phyloP scores from a whole-genome alignment of 2,113 vertebrate species.

The Ptilonorhynchus violaceus region DNA sequence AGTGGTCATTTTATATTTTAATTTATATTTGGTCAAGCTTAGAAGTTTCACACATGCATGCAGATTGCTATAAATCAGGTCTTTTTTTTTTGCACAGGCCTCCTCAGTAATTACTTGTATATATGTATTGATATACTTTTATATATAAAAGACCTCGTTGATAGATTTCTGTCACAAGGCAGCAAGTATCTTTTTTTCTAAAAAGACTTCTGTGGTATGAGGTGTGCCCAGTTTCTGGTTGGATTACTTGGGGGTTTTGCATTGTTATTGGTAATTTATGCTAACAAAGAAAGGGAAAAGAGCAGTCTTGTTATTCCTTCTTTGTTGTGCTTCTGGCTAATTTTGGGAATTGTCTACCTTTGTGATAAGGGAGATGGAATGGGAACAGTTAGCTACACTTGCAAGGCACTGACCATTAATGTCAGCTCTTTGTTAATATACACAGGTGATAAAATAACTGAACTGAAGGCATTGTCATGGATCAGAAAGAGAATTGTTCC shows the following conservation, averaged over 20 bases:
- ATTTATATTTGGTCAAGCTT: not conserved
- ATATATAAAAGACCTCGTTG: not conserved
- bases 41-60: not conserved
- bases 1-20: not conserved
- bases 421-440: not conserved
- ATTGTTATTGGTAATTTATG: not conserved
- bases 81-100: not conserved
- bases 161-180: not conserved
- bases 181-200: not conserved
- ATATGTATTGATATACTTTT: not conserved
- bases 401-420: not conserved
- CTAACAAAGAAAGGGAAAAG: not conserved
- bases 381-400: not conserved
- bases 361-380: not conserved
- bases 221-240: not conserved
- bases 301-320: not conserved
- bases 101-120: not conserved
- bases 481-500: not conserved
- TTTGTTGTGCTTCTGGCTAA: not conserved
- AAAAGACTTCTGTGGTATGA: not conserved
- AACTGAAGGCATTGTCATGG: not conserved
- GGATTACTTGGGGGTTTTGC: not conserved
- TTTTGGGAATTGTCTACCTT: not conserved
- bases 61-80: not conserved
- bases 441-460: not conserved